Evolutionary conservation across 2,888 invertebrate species (phyloP), one percentile per base, ranked within the genome.

Genomic region (Anaspis maculata): DNA sequence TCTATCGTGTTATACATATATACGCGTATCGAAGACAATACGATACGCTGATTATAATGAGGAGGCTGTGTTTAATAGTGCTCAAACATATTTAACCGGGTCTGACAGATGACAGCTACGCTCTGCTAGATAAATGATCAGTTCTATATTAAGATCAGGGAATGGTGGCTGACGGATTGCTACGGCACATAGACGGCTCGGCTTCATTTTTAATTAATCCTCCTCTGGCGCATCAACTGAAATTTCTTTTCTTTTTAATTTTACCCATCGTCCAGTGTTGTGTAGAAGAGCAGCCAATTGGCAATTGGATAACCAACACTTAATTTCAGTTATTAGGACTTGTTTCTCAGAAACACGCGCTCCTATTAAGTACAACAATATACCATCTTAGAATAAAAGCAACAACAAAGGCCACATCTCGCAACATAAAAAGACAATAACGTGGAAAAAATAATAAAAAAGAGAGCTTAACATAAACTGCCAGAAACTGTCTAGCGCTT

Each of bases 401-500:
- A n/a, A n/a, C n/a, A n/a, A n/a, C n/a, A n/a, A n/a, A n/a, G n/a
- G n/a, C n/a, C n/a, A n/a, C n/a, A n/a, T n/a, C 13, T 26, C 28
- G 29, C 25, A 34, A 23, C 21, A 25, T 32, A 37, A 37, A 36
- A 30, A 36, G 32, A 35, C 32, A 39, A 32, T 26, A 30, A 34
- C 19, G 19, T 9, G 11, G 11, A 23, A 35, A 38, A 27, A 30
- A 33, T 34, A 7, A 28, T 21, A 39, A 31, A 39, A 39, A 25
- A 13, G 16, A 25, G 21, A 1, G 35, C 39, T 35, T 35, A 32
- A 39, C 35, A 35, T 39, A 39, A 43, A 40, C 42, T 43, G 44
- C 35, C 43, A 45, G 45, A 49, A 48, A 49, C n/a, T n/a, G n/a
- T 34, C 50, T 54, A 51, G 32, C 33, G 35, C 32, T 36, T 45